Evolutionary conservation across 1,140 invertebrate species (phyloP), one percentile per base, ranked within the genome.

Genomic region (Drosophila ananassae): DNA sequence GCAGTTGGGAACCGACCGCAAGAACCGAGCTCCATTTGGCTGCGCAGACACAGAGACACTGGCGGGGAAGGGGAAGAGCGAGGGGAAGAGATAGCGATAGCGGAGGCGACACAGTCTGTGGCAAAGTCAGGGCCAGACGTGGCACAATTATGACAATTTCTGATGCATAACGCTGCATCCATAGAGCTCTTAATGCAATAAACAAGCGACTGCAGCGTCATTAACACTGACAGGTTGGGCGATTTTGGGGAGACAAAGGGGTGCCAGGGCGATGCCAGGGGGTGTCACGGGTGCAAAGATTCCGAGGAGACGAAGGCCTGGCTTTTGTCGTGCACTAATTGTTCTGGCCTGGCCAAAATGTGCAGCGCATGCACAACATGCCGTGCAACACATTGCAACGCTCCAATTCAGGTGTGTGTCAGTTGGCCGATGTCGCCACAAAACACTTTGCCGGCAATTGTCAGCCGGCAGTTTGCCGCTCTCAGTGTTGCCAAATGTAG

Each of bases 91-190:
- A 37, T 37, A 37, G 34, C 34, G 34, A 37, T 37, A 12, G 41
- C 41, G 41, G 41, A 44, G 41, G 41, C 41, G 41, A 44, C 13
- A 44, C 41, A 13, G 41, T 17, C 41, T 44, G 41, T 32, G 57
- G 39, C 74, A 59, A 47, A 82, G 69, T 77, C 79, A 75, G 71
- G 76, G 72, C 81, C 82, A 89, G 82, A 89, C 83, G 68, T 79
- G 82, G 77, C 83, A 87, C 83, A 87, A 87, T 87, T 87, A 87
- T 87, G 82, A 87, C 83, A 89, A 87, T 89, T 83, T 87, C 82
- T 89, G 82, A 79, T 89, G 82, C 82, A 89, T 89, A 87, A 79
- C 82, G 78, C 62, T 82, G 78, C 75, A 73, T 56, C 64, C 48
- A 72, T 71, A 71, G 75, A 74, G 82, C 83, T 79, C 85, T 87